phyloP scores from a whole-genome alignment of 2,113 vertebrate species.

The crab-eating macaque (Macaca fascicularis) region T2T-MFA8v1.1 NC_088379.1:130365501-130366000 shows the following conservation, averaged over 20 bases:
- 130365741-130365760: background rate
- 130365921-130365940: background rate
- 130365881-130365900: no score
- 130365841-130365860: background rate
- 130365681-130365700: background rate
- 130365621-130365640: background rate
- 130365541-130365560: background rate
- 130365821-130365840: background rate
- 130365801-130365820: background rate
- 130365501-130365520: no score
- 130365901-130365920: background rate
- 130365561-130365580: background rate
- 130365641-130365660: background rate
- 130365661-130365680: background rate
- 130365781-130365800: background rate
- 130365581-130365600: background rate
- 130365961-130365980: background rate
- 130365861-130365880: background rate
- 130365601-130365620: background rate
- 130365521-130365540: no score
- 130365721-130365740: background rate
- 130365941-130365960: background rate
- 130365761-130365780: background rate
- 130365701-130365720: background rate
- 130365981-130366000: background rate